Evolutionary conservation across 2,797 vertebrate species (phyloP), one percentile per base, ranked within the genome.

Genomic region (Kryptopterus vitreolus): DNA sequence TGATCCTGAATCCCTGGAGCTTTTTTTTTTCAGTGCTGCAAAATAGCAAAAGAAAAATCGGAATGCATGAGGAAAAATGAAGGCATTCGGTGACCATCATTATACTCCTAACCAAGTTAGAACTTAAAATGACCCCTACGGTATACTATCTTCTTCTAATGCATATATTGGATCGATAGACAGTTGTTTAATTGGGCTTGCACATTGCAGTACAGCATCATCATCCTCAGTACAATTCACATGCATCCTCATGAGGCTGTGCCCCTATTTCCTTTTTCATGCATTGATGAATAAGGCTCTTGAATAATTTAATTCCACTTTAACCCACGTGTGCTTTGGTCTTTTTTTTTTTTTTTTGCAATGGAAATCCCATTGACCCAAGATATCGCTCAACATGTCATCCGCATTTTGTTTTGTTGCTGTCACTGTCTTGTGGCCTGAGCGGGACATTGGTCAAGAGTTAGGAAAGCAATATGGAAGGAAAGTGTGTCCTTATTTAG

Each of bases 131-230:
- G 78, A n/a, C 87, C 86, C 81, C 38, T 63, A 86, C 81, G 80
- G 85, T 91, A n/a, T 87, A 80, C 83, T 87, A 81, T 50, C 68
- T 52, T 15, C 57, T n/a, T 59, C 63, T 38, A 15, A 53, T 75
- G 15, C 77, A 81, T 58, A 31, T 66, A 82, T 55, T 79, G 79
- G 76, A 76, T 88, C 85, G 76, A 81, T 53, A 77, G 77, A 74
- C 38, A 43, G 63, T 16, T 35, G 68, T 80, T 86, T 85, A 78
- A 79, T 79, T 85, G 59, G 69, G 31, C 48, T 48, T 80, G 74
- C 38, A 55, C 69, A 7, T 50, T 61, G 53, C 55, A 71, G 55
- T n/a, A 35, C 57, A 52, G 61, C 55, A 46, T 59, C 68, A 46
- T 58, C 1, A 38, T 76, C 62, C 35, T 77, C 29, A 61, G 65